Evolutionary conservation across 2,113 vertebrate genomes (phyloP), one percentile per base, ranked within the genome.

Genomic region (Amphiprion percula): DNA sequence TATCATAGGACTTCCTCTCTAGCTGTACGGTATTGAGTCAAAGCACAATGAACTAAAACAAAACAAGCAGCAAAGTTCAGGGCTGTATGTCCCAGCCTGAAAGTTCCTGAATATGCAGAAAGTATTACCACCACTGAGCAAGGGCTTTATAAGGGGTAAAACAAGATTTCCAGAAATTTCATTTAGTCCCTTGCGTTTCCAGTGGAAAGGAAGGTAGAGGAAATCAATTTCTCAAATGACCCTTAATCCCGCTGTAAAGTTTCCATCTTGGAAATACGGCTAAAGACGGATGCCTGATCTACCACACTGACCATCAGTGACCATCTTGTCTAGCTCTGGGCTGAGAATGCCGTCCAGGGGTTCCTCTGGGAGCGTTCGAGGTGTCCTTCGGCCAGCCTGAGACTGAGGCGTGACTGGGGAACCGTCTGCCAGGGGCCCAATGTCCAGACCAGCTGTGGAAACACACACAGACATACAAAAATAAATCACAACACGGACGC

Each of bases 311-410:
- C 98, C 98, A 68, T 99, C 98, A 88, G 97, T 98, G 90, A 99
- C 98, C 96, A 99, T 99, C 94, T 96, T 98, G 95, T 99, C 98
- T n/a, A 99, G 93, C 70, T 99, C 98, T 74, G 98, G 97, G 88
- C 98, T 99, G 74, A 99, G 96, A 89, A 99, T 97, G 66, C 96
- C 96, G 67, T 99, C 98, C 66, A 99, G 88, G 15, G 96, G 98
- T 79, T 99, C 98, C 39, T 98, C 98, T 62, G 92, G 95, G 76
- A 97, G 69, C 10, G 96, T 93, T 37, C 97, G 94, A 66, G 96
- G 95, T 78, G 93, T 95, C 75, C 96, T 96, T 56, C 95, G 96
- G 83, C 54, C 94, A 61, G 92, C 90, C 59, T 90, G 96, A 0
- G 95, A 91, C 64, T 95, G 96, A 82, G 96, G 93, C 78, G 92